phyloP scores from a whole-genome alignment of 23 tunicate genomes.

The Aplidium turbinatum region DNA sequence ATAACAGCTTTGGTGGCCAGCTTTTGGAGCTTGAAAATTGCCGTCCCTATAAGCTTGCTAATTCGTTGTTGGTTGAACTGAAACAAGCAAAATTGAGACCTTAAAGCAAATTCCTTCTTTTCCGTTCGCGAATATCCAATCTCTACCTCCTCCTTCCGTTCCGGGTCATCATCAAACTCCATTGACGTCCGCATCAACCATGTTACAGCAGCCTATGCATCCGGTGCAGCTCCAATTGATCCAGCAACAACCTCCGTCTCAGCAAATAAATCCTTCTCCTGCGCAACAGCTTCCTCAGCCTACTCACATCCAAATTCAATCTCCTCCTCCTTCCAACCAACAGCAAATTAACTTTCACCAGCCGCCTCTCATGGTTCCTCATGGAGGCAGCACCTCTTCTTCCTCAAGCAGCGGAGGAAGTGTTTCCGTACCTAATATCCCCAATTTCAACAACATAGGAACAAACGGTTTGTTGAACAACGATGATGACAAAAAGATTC shows the following conservation, averaged over 20 bases:
- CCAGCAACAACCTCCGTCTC: conserved; percentile 36
- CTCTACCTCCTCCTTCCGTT: too few species aligned
- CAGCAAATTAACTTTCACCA: conserved; percentile 57
- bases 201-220: conserved; percentile 49
- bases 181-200: too few species aligned
- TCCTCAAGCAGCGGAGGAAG: conserved; percentile 50
- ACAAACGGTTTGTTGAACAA: conserved; percentile 4
- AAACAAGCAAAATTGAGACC: too few species aligned
- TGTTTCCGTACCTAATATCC: neutral
- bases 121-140: too few species aligned
- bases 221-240: conserved; percentile 56
- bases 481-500: conserved; percentile 83
- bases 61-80: too few species aligned
- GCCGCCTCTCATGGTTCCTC: conserved; percentile 48
- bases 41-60: too few species aligned
- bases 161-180: too few species aligned
- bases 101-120: too few species aligned
- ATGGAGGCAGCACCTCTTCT: conserved; percentile 43
- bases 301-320: conserved; percentile 58
- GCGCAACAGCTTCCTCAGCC: conserved; percentile 27
- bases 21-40: too few species aligned
- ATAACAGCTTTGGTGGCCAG: too few species aligned
- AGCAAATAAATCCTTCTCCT: neutral
- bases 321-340: conserved; percentile 45
- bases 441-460: neutral